phyloP scores from a whole-genome alignment of 2,797 vertebrate species.

The Intellagama lesueurii region DNA sequence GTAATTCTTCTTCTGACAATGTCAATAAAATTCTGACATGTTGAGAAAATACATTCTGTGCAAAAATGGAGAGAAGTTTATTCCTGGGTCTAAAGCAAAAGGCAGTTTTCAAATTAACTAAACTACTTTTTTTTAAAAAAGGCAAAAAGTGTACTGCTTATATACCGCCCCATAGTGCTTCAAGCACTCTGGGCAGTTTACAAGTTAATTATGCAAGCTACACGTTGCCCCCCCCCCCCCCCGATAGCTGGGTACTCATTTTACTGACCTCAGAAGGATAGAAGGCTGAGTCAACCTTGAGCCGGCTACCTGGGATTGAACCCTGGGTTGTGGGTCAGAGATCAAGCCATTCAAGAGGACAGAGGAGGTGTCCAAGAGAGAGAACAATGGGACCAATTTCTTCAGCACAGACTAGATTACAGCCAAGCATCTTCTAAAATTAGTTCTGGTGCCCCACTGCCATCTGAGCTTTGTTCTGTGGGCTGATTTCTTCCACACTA shows the following conservation, averaged over 20 bases:
- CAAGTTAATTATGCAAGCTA: no score
- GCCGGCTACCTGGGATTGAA: no score
- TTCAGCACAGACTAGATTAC: background rate
- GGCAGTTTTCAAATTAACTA: background rate
- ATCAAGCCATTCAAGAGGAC: background rate
- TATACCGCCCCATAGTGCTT: no score
- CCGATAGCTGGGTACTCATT: no score
- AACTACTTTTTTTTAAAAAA: background rate
- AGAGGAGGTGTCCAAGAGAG: background rate
- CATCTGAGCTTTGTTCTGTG: background rate
- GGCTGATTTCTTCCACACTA: background rate
- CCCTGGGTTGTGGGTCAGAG: background rate
- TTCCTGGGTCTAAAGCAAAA: slow-evolving; percentile 8
- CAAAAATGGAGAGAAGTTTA: background rate
- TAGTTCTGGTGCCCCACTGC: background rate
- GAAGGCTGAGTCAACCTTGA: no score
- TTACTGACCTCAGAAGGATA: no score
- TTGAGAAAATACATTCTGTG: slow-evolving; percentile 17
- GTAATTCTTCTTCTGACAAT: slow-evolving; percentile 17
- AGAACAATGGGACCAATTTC: background rate
- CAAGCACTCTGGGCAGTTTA: no score
- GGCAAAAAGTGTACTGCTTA: no score
- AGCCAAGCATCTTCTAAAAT: background rate
- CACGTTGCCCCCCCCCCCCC: no score
- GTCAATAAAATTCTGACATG: slow-evolving; percentile 6